Evolutionary conservation across 2,113 vertebrate species (phyloP), one percentile per base, ranked within the genome.

Genomic region (Coreoperca whiteheadi): DNA sequence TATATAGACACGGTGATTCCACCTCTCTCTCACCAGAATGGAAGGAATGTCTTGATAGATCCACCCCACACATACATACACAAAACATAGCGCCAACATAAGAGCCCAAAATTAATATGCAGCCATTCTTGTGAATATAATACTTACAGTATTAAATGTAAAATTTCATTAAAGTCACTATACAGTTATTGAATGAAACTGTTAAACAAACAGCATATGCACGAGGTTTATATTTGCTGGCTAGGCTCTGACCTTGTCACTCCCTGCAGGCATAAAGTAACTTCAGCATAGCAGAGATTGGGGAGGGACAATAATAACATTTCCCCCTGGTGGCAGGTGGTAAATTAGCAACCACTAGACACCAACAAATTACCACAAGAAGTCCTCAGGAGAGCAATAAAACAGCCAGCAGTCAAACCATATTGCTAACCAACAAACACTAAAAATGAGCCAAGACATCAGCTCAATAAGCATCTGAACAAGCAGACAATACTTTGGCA

Each of bases 31-130:
- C 53, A 50, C 83, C 81, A 86, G 82, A 84, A 75, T 81, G 80
- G 91, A 93, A 90, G 80, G 88, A 91, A 93, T 89, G 81, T 89
- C 71, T 57, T 87, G 75, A 92, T 83, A 83, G 77, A 90, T 81
- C 75, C 67, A 78, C 81, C 41, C 80, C 77, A 78, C 72, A 71
- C 66, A 66, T 2, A 23, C 59, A 77, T 9, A 41, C 39, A 74
- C 30, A 74, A 60, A 64, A 71, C 61, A 71, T 46, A 57, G 16
- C 12, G 28, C 10, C 12, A 53, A 51, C 32, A 63, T 30, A 61
- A 59, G 4, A 77, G 65, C 16, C 25, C 57, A 34, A 41, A 78
- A 56, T 64, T 5, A 60, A 71, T 39, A 39, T 61, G 57, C 6
- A 21, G 73, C 51, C 41, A 39, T 53, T 69, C 39, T 48, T n/a